Evolutionary conservation across 2,888 invertebrate genomes (phyloP).

Genomic region (Andrena haemorrhoa): DNA sequence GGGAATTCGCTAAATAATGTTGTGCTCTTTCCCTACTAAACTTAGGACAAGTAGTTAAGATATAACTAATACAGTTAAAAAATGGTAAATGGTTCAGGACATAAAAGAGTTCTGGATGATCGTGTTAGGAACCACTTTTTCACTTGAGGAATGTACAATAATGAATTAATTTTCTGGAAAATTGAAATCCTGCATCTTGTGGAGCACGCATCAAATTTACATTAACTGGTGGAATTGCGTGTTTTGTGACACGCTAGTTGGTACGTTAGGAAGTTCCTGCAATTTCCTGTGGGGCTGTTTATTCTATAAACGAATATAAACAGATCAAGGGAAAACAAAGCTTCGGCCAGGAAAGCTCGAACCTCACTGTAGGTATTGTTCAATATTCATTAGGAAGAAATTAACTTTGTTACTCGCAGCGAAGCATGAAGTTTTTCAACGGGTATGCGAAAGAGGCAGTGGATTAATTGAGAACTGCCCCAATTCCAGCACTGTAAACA

Average conservation of each 20-base stretch:
- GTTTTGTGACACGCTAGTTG: not conserved
- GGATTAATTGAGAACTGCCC: constrained; percentile 29
- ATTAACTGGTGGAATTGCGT: too few species aligned
- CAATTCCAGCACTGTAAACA: constrained; percentile 13
- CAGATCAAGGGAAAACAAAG: constrained; percentile 30
- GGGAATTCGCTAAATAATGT: too few species aligned
- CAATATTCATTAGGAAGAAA: constrained; percentile 44
- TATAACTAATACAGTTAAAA: too few species aligned
- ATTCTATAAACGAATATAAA: not conserved
- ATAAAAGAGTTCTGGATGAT: too few species aligned
- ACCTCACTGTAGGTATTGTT: constrained; percentile 23
- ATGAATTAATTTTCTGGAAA: too few species aligned
- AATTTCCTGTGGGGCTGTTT: constrained; percentile 12
- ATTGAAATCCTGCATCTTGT: too few species aligned
- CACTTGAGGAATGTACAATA: too few species aligned
- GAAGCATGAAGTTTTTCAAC: constrained; percentile 17
- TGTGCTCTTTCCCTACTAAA: too few species aligned
- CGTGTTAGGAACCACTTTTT: too few species aligned
- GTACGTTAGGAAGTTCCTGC: constrained; percentile 32
- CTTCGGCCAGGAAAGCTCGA: constrained; percentile 20
- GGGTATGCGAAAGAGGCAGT: not conserved
- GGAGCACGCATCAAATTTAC: too few species aligned
- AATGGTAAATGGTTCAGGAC: too few species aligned
- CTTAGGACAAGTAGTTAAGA: too few species aligned
- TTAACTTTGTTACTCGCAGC: constrained; percentile 32